These are phyloP conservation scores for Heliangelus exortis DNA, from an alignment of 2,797 vertebrate species.

Conservation along the genomic window DNA sequence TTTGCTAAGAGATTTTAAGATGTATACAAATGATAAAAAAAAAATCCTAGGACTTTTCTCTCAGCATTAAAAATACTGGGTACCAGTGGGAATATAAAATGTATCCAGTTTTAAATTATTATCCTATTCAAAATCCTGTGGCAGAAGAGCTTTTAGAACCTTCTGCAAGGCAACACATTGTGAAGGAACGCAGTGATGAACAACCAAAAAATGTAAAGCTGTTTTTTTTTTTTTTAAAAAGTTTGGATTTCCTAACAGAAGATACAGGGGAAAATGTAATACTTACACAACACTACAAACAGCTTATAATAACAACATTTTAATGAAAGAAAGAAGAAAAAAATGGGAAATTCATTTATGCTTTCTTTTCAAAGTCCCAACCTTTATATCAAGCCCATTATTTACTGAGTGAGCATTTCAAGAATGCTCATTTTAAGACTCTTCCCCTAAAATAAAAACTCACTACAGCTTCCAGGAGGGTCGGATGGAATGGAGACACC, in stretches of 20 bases:
- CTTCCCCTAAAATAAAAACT: neutral
- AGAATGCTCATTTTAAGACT: neutral
- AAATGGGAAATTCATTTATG: neutral
- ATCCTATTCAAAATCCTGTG: neutral
- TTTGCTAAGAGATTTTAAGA: neutral
- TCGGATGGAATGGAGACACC: neutral
- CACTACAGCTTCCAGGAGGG: neutral
- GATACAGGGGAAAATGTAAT: rapidly evolving
- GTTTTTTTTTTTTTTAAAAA: neutral
- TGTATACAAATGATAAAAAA: neutral
- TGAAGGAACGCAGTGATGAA: neutral
- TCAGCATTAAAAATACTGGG: neutral
- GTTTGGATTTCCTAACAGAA: neutral
- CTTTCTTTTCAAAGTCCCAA: neutral
- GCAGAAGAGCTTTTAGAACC: neutral
- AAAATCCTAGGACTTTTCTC: neutral
- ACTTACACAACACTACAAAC: neutral
- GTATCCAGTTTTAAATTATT: neutral
- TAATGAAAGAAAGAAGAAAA: neutral
- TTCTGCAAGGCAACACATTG: neutral
- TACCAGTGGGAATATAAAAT: neutral
- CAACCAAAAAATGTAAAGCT: neutral
- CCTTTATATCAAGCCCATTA: neutral
- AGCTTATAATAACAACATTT: neutral
- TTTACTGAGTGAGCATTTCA: neutral